Evolutionary conservation across 2,797 vertebrate species (phyloP).

Genomic region (Pampus argenteus): DNA sequence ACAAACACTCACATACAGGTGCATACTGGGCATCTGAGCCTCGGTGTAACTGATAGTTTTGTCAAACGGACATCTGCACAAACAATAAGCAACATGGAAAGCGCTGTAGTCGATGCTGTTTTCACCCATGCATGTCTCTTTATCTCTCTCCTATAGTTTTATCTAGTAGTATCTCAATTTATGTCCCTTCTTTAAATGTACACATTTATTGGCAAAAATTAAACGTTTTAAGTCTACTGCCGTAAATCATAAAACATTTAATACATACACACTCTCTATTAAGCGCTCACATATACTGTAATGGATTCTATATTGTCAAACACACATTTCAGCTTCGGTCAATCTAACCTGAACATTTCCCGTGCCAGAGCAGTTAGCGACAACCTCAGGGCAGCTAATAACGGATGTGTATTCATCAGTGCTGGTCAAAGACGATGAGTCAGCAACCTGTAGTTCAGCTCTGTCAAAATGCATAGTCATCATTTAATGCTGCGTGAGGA

Average conservation of each 20-base stretch:
- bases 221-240: constrained; percentile 4
- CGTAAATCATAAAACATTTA: constrained; percentile 12
- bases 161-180: not conserved
- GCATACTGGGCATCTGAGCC: constrained; percentile 17
- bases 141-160: constrained; percentile 7
- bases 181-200: not conserved
- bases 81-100: constrained; percentile 31
- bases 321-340: constrained; percentile 56
- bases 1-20: constrained; percentile 21
- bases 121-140: constrained; percentile 13
- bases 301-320: constrained; percentile 58
- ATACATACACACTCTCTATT: constrained; percentile 21
- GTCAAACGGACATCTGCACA: constrained; percentile 48
- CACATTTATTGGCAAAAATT: not conserved
- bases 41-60: constrained; percentile 48
- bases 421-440: constrained; percentile 60
- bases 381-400: constrained; percentile 67
- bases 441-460: constrained; percentile 70
- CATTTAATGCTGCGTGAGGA: constrained; percentile 47
- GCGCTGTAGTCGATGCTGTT: constrained; percentile 12
- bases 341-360: constrained; percentile 64
- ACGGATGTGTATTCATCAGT: constrained; percentile 66
- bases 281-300: constrained; percentile 27
- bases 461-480: constrained; percentile 61
- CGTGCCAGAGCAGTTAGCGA: constrained; percentile 62